phyloP scores from a whole-genome alignment of 1,140 invertebrate genomes.

The Littorina saxatilis region DNA sequence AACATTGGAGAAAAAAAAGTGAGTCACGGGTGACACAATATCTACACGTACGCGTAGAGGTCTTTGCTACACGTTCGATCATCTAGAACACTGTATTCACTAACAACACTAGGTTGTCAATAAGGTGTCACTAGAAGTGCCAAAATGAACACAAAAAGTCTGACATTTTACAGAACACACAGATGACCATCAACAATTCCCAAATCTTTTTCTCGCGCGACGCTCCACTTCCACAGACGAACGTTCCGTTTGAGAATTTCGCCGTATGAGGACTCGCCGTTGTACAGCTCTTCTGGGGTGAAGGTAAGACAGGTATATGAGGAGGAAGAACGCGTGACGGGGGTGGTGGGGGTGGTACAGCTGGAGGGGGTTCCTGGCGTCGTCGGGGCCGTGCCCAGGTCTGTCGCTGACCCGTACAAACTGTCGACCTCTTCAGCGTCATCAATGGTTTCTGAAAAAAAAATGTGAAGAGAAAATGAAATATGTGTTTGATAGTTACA shows the following conservation, averaged over 20 bases:
- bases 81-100: too few species aligned
- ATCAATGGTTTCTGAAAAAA: neutral
- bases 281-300: conserved; percentile 23
- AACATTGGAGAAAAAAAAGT: too few species aligned
- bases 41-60: too few species aligned
- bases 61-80: too few species aligned
- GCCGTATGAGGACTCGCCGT: conserved; percentile 20
- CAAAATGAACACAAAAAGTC: too few species aligned
- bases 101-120: too few species aligned
- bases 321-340: neutral
- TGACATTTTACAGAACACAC: conserved; percentile 9
- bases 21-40: too few species aligned
- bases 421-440: conserved; percentile 25
- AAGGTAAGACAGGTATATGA: conserved; percentile 14
- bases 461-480: neutral
- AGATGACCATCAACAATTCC: neutral
- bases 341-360: neutral
- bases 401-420: conserved; percentile 27
- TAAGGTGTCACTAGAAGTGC: too few species aligned
- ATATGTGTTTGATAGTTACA: too few species aligned
- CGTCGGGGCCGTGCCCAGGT: neutral
- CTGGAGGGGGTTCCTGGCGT: neutral
- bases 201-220: conserved; percentile 2
- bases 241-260: conserved; percentile 36
- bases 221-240: conserved; percentile 37